Evolutionary conservation across 2,797 vertebrate species (phyloP), one percentile per base, ranked within the genome.

Genomic region (Cottoperca gobio): DNA sequence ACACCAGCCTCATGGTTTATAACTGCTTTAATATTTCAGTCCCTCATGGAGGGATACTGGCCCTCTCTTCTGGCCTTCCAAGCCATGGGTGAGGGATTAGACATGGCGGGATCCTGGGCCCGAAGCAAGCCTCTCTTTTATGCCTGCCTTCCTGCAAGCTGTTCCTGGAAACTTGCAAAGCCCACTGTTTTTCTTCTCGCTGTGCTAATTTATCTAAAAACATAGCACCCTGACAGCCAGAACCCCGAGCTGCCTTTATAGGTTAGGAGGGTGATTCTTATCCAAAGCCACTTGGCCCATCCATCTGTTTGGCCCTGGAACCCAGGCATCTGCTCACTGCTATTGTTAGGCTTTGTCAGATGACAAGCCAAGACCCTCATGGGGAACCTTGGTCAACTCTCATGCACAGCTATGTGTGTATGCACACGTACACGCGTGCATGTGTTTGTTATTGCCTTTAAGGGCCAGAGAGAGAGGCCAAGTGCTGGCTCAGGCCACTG

Each of bases 281-380:
- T 93, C 94, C 93, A 94, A 88, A 92, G 87, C 90, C 89, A 90
- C 93, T 91, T 89, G 90, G 93, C 78, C 74, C 79, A 86, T 92
- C 94, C 94, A 94, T 94, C 93, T 94, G 94, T 92, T 94, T 95
- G 93, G 94, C 94, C 85, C 82, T 68, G 73, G 82, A 93, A 88
- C 84, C 73, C 71, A 67, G 91, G 92, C 95, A 94, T 93, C 94
- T 95, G 94, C 90, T 94, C 85, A 81, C 83, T 75, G 89, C 93
- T 93, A 94, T 94, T 94, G 94, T 95, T 91, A 90, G 91, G 89
- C 84, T 87, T 83, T 61, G 91, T 96, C 90, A 94, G 93, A 95
- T 93, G 94, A 94, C 83, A 90, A 90, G 94, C 95, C 95, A 95
- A 93, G 90, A 91, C 88, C 89, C 92, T 92, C 87, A 73, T 72